A percentile compares a stretch with the other conserved stretches of the same genome.
These are phyloP conservation scores for Camponotus fellah DNA, from an alignment of 2,888 invertebrate genomes.

Conservation along the genomic window DNA sequence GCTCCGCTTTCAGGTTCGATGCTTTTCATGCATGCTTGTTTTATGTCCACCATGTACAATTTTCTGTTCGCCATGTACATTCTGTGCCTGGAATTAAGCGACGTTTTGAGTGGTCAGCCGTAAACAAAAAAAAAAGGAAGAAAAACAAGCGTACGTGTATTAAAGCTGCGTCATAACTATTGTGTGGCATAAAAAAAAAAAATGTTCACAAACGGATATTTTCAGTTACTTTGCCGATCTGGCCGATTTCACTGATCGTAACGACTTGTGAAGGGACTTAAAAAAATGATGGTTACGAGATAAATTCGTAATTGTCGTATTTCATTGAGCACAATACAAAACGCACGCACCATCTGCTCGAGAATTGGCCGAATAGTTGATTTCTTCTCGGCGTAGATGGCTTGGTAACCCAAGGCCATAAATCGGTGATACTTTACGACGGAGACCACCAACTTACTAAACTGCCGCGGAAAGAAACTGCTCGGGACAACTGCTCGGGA, in stretches of 20 bases:
- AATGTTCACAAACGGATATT: constrained; percentile 58
- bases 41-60: constrained; percentile 58
- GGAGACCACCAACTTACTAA: constrained; percentile 56
- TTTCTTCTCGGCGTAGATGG: constrained; percentile 28
- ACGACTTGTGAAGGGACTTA: constrained; percentile 13
- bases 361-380: constrained; percentile 46
- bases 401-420: constrained; percentile 49
- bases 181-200: constrained; percentile 33
- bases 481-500: constrained; percentile 56
- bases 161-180: constrained; percentile 58
- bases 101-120: constrained; percentile 53
- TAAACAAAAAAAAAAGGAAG: neutral
- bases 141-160: constrained; percentile 58
- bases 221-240: constrained; percentile 57
- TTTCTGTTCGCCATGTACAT: constrained; percentile 62
- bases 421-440: constrained; percentile 65
- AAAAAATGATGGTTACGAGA: constrained; percentile 3
- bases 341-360: constrained; percentile 13
- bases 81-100: constrained; percentile 68
- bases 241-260: neutral
- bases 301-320: constrained; percentile 2
- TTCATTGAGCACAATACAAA: constrained; percentile 6
- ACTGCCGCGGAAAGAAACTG: constrained; percentile 61
- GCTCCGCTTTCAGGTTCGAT: constrained; percentile 59
- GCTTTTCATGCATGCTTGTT: constrained; percentile 61